phyloP scores from a whole-genome alignment of 2,113 vertebrate species.

The Cheirogaleus medius region DNA sequence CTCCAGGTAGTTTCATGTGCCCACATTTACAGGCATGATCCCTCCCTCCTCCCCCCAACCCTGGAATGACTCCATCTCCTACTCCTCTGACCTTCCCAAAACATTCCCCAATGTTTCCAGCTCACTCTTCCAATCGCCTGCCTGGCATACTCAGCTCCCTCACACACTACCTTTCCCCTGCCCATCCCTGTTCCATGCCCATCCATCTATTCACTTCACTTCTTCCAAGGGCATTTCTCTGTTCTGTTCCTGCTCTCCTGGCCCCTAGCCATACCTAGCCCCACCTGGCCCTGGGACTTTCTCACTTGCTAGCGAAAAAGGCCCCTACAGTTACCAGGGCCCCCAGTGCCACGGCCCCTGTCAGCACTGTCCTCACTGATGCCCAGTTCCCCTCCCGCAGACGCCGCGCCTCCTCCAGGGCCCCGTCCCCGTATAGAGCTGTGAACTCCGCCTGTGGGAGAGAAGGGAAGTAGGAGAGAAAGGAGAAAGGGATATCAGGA shows the following conservation, averaged over 20 bases:
- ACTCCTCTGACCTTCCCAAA: slow-evolving; percentile 11
- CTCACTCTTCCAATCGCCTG: slow-evolving; percentile 29
- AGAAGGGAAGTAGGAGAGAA: slow-evolving; percentile 76
- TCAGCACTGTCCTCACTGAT: slow-evolving; percentile 83
- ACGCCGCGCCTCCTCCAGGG: slow-evolving; percentile 82
- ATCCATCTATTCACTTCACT: slow-evolving; percentile 41
- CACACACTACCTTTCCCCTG: not conserved
- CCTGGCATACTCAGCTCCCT: slow-evolving; percentile 40
- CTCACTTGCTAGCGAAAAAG: slow-evolving; percentile 84
- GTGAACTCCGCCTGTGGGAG: slow-evolving; percentile 83
- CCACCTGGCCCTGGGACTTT: slow-evolving; percentile 59
- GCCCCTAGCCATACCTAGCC: slow-evolving; percentile 61
- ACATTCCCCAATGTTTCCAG: slow-evolving; percentile 37
- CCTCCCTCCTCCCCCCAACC: slow-evolving; percentile 25
- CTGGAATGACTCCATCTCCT: slow-evolving; percentile 47
- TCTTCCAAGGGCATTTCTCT: slow-evolving; percentile 70
- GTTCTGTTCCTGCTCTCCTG: slow-evolving; percentile 59
- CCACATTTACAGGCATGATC: not conserved
- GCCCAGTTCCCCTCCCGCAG: slow-evolving; percentile 85
- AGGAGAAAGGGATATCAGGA: slow-evolving; percentile 78
- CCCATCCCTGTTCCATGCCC: not conserved
- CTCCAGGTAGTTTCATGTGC: not conserved
- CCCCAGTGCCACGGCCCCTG: slow-evolving; percentile 82
- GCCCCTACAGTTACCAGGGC: slow-evolving; percentile 84
- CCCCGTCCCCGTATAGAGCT: slow-evolving; percentile 83